Evolutionary conservation across 2,797 vertebrate species (phyloP).

Genomic region (Chelon auratus): DNA sequence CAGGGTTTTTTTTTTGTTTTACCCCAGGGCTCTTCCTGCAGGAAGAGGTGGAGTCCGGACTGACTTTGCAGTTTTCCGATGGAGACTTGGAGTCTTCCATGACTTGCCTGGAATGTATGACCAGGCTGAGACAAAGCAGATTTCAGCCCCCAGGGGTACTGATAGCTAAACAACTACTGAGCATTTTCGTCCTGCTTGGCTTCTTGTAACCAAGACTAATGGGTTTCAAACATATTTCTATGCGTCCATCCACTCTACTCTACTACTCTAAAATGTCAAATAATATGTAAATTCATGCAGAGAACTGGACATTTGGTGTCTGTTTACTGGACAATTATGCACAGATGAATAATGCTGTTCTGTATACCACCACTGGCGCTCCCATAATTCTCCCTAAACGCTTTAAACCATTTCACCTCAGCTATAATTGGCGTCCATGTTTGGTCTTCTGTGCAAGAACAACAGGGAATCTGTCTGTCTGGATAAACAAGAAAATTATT

Average conservation of each 20-base stretch:
- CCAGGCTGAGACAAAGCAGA: slow-evolving; percentile 34
- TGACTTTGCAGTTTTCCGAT: slow-evolving; percentile 34
- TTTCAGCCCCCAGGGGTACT: slow-evolving; percentile 27
- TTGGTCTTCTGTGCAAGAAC: neutral
- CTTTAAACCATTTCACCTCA: too few relatives aligned
- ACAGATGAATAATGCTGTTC: too few relatives aligned
- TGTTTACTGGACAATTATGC: too few relatives aligned
- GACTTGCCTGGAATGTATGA: slow-evolving; percentile 66
- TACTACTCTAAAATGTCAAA: neutral
- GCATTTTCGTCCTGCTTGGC: slow-evolving; percentile 8
- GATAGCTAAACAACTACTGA: slow-evolving; percentile 33
- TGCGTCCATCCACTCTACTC: neutral
- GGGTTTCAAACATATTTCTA: neutral
- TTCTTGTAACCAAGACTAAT: slow-evolving; percentile 1
- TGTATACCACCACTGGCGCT: too few relatives aligned
- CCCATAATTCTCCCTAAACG: too few relatives aligned
- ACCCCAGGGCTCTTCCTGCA: slow-evolving; percentile 17
- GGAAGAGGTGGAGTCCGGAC: slow-evolving; percentile 18
- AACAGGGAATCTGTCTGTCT: neutral
- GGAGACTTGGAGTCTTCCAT: slow-evolving; percentile 45
- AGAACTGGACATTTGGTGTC: neutral
- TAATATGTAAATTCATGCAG: neutral
- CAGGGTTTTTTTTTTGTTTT: neutral
- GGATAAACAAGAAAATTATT: neutral
- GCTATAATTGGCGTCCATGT: too few relatives aligned